Evolutionary conservation across 2,797 vertebrate genomes (phyloP).

Genomic region (Babyrousa celebensis): DNA sequence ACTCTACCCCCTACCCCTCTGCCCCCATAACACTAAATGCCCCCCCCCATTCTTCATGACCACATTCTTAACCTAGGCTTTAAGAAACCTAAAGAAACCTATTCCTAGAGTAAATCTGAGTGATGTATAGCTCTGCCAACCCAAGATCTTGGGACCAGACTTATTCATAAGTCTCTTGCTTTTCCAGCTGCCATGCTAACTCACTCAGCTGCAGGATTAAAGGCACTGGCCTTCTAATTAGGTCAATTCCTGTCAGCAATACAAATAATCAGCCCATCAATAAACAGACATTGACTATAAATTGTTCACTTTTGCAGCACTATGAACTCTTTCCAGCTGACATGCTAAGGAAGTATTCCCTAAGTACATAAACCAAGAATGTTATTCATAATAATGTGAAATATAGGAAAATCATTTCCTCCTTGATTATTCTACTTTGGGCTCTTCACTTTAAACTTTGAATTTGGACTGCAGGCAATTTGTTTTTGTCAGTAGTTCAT

Average conservation of each 20-base stretch:
- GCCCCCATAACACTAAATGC: neutral
- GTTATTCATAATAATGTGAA: slow-evolving; percentile 78
- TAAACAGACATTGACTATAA: slow-evolving; percentile 24
- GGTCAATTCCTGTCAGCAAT: slow-evolving; percentile 7
- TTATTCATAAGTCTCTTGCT: slow-evolving; percentile 9
- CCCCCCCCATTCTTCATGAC: neutral
- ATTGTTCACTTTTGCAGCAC: slow-evolving; percentile 43
- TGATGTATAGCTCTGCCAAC: neutral
- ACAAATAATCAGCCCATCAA: slow-evolving; percentile 60
- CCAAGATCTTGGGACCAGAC: neutral
- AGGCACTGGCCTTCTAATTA: slow-evolving; percentile 44
- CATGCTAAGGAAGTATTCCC: slow-evolving; percentile 69
- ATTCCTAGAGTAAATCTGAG: neutral
- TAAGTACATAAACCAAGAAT: slow-evolving; percentile 71
- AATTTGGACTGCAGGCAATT: slow-evolving; percentile 83
- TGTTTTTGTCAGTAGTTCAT: slow-evolving; percentile 83
- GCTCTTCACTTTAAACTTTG: slow-evolving; percentile 83
- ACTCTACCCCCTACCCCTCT: neutral
- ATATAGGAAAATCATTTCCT: slow-evolving; percentile 82
- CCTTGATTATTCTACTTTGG: slow-evolving; percentile 81
- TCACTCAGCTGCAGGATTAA: slow-evolving; percentile 33
- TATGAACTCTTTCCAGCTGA: slow-evolving; percentile 56
- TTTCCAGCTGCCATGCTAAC: slow-evolving; percentile 2
- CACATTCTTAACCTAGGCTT: slow-evolving; percentile 6
- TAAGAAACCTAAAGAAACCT: slow-evolving; percentile 25